These are phyloP conservation scores for Corydoras maculifer DNA, from an alignment of 2,113 vertebrate genomes.

Conservation along the genomic window DNA sequence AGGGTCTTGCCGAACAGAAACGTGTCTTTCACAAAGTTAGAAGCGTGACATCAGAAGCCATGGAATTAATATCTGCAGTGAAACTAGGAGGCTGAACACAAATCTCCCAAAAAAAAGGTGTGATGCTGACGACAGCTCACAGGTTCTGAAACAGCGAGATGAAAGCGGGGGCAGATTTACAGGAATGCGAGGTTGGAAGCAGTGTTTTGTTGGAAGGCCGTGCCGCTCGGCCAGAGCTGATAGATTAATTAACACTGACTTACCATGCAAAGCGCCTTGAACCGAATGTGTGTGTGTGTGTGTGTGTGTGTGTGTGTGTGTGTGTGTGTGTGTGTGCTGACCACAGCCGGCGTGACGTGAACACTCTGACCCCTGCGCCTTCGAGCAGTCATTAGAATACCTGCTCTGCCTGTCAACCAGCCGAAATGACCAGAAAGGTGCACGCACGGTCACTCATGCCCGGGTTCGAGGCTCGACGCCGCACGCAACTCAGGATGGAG, in stretches of 20 bases:
- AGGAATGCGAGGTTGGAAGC: slow-evolving; percentile 23
- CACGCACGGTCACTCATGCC: slow-evolving; percentile 1
- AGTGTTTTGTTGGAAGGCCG: slow-evolving; percentile 41
- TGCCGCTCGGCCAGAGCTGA: slow-evolving; percentile 56
- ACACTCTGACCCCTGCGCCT: slow-evolving; percentile 58
- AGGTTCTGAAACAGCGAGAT: slow-evolving; percentile 18
- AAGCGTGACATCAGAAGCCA: too few species aligned
- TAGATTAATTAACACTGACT: slow-evolving; percentile 72
- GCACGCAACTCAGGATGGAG: too few species aligned
- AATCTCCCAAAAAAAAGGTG: too few species aligned
- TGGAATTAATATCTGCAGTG: too few species aligned
- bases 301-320: slow-evolving; percentile 43
- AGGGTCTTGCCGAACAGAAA: too few species aligned
- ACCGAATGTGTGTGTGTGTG: slow-evolving; percentile 52
- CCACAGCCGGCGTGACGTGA: slow-evolving; percentile 59
- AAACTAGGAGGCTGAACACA: too few species aligned
- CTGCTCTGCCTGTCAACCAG: slow-evolving; percentile 52
- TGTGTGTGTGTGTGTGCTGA: slow-evolving; percentile 32
- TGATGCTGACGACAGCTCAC: not conserved
- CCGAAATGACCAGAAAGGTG: slow-evolving; percentile 34
- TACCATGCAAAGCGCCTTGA: slow-evolving; percentile 66
- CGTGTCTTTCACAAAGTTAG: too few species aligned
- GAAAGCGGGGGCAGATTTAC: slow-evolving; percentile 35
- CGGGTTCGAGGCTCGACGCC: not conserved
- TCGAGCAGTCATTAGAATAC: slow-evolving; percentile 54